Evolutionary conservation across 2,113 vertebrate species (phyloP).

Genomic region (Machaerirhynchus nigripectus): DNA sequence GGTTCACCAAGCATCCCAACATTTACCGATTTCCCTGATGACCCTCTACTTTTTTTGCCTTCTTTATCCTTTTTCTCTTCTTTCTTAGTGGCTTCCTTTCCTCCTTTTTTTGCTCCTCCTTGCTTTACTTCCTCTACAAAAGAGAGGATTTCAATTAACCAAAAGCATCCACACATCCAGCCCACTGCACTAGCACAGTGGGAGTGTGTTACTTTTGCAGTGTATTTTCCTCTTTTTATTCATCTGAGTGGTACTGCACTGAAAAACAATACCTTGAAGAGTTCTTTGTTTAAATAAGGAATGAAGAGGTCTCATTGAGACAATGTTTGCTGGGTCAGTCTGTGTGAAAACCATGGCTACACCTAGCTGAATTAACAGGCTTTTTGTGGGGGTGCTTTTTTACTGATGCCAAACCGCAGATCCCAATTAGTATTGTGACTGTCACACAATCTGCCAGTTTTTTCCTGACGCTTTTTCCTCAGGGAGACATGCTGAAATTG

Average conservation of each 20-base stretch:
- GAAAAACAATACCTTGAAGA: not conserved
- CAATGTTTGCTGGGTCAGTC: not conserved
- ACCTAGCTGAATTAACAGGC: not conserved
- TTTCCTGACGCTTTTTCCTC: not conserved
- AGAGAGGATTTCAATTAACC: not conserved
- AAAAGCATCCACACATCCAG: not conserved
- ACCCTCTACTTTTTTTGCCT: conserved; percentile 65
- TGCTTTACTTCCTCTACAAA: conserved; percentile 24
- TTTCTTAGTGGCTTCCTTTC: conserved; percentile 49
- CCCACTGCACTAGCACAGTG: not conserved
- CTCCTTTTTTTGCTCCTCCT: not conserved
- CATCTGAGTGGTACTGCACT: not conserved
- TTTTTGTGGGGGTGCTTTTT: not conserved
- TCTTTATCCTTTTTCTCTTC: conserved; percentile 75
- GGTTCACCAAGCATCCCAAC: not conserved
- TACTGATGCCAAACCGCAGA: not conserved
- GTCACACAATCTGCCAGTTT: not conserved
- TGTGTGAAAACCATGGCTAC: not conserved
- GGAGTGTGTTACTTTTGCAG: not conserved
- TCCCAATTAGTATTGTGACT: not conserved
- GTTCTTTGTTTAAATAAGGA: not conserved
- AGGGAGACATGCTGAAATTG: not conserved
- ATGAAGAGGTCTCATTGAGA: not conserved
- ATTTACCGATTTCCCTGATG: conserved; percentile 60
- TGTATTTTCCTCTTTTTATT: not conserved